Conservation (phyloP, 2,113 vertebrate genomes). For the Vulpes ferrilata region DNA sequence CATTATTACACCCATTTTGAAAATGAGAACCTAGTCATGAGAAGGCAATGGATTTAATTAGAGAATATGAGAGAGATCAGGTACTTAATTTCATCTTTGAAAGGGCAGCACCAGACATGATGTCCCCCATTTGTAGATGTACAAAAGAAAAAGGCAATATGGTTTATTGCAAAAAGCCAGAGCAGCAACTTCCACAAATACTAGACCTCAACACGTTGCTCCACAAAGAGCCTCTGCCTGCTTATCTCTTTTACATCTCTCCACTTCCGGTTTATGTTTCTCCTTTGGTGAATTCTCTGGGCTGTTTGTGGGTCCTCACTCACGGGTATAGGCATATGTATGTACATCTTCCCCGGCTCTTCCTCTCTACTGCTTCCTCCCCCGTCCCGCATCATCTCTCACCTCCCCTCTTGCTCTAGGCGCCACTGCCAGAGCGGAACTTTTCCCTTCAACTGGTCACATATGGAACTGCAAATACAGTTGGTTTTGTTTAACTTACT, state of each 20-base stretch:
- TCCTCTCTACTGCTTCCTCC: not conserved
- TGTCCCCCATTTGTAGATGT: not conserved
- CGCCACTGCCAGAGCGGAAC: too few relatives aligned
- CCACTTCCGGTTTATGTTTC: not conserved
- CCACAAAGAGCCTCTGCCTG: not conserved
- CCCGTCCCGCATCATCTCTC: not conserved
- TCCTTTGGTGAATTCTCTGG: not conserved
- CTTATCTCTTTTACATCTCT: too few relatives aligned
- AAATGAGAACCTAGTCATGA: not conserved
- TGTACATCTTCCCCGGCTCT: not conserved
- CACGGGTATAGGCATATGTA: rapidly evolving
- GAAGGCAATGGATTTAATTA: not conserved
- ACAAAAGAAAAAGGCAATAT: not conserved
- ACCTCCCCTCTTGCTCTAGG: too few relatives aligned
- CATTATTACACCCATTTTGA: not conserved
- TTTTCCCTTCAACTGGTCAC: too few relatives aligned
- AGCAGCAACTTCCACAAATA: not conserved
- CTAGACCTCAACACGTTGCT: not conserved
- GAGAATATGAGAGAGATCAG: not conserved
- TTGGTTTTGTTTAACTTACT: not conserved
- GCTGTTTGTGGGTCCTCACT: not conserved
- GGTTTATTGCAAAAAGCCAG: not conserved
- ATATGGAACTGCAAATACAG: not conserved
- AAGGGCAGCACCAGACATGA: not conserved
- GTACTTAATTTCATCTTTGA: not conserved